Evolutionary conservation across 2,113 vertebrate species (phyloP).

Genomic region (Corvus moneduloides): DNA sequence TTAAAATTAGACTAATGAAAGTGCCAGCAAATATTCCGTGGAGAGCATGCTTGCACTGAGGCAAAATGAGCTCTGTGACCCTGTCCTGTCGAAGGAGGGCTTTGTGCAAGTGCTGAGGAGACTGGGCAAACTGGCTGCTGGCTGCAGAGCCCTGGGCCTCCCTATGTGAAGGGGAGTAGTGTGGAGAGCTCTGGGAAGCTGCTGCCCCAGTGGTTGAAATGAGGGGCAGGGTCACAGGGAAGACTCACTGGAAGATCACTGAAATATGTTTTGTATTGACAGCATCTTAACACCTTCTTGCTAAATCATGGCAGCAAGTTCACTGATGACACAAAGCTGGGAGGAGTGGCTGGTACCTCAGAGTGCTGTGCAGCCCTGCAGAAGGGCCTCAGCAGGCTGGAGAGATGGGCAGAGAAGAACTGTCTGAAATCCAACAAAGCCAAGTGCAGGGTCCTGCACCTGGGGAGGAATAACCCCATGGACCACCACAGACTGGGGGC

Average conservation of each 20-base stretch:
- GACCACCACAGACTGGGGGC: neutral
- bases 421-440: neutral
- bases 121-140: neutral
- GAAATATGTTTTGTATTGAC: neutral
- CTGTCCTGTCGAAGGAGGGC: neutral
- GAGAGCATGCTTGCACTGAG: neutral
- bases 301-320: neutral
- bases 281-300: neutral
- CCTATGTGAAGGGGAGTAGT: neutral
- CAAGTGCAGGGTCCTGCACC: neutral
- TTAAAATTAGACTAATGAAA: constrained; percentile 62
- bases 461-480: neutral
- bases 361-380: neutral
- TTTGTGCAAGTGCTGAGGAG: neutral
- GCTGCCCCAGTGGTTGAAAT: neutral
- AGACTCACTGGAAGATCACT: neutral
- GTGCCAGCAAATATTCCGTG: constrained; percentile 18
- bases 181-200: neutral
- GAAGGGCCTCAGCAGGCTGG: neutral
- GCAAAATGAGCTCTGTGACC: constrained; percentile 16
- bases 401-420: neutral
- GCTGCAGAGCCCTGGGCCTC: neutral
- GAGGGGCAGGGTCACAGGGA: neutral
- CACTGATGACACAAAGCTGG: neutral
- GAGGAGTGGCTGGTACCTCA: neutral